These are phyloP conservation scores for Gryon sp. DNA, from an alignment of 1,140 invertebrate species.

Conservation along the genomic window DNA sequence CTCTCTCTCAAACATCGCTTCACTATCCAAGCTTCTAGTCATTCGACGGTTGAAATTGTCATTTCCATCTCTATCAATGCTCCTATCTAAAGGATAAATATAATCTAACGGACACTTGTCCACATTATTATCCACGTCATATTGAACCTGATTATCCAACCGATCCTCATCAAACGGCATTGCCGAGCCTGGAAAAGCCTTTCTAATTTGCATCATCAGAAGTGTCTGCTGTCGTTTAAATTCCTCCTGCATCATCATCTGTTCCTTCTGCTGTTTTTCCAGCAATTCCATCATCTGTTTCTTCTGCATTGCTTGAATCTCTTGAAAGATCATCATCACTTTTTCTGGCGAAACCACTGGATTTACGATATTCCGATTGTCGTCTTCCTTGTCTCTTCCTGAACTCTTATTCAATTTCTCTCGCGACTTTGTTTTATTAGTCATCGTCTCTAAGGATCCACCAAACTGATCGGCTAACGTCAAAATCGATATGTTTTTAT, in stretches of 20 bases:
- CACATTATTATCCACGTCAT: slow-evolving; percentile 33
- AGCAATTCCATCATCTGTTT: slow-evolving; percentile 81
- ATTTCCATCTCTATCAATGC: slow-evolving; percentile 40
- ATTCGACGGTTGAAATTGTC: slow-evolving; percentile 35
- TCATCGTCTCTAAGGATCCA: slow-evolving; percentile 54
- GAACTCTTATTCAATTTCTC: too few relatives aligned
- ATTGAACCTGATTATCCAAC: slow-evolving; percentile 21
- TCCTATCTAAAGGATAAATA: slow-evolving; percentile 55
- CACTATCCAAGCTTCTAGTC: slow-evolving; percentile 51
- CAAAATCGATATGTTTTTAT: slow-evolving; percentile 54
- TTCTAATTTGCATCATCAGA: slow-evolving; percentile 80
- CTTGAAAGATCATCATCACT: slow-evolving; percentile 76
- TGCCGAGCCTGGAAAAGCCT: slow-evolving; percentile 71
- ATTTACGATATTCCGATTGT: too few relatives aligned
- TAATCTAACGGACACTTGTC: slow-evolving; percentile 67
- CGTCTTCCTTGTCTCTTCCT: too few relatives aligned
- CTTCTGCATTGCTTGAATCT: slow-evolving; percentile 82
- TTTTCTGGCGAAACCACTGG: slow-evolving; percentile 68
- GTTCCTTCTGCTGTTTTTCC: slow-evolving; percentile 81
- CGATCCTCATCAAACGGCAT: slow-evolving; percentile 31
- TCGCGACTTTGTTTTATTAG: too few relatives aligned
- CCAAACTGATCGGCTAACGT: slow-evolving; percentile 61
- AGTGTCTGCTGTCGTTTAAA: slow-evolving; percentile 82
- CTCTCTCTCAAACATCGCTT: slow-evolving; percentile 38
- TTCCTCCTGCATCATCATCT: slow-evolving; percentile 80